These are phyloP conservation scores for Monodelphis domestica DNA, from an alignment of 2,797 vertebrate genomes.

Conservation along the genomic window DNA sequence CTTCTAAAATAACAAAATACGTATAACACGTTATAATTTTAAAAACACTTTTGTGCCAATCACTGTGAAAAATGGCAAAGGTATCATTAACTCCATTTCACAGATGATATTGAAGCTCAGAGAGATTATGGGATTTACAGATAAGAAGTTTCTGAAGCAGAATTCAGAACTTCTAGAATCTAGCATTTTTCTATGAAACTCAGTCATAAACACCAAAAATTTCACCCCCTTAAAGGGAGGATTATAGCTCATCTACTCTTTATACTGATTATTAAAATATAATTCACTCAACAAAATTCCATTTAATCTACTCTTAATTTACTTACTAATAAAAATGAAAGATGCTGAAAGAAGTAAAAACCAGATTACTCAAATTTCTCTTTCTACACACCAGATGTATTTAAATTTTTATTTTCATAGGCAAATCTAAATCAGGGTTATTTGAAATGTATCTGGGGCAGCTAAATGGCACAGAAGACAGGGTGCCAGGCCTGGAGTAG, in stretches of 20 bases:
- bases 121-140: background rate
- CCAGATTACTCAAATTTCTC: background rate
- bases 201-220: background rate
- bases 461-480: no score
- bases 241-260: background rate
- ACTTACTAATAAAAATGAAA: background rate
- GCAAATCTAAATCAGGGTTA: background rate
- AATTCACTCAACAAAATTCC: background rate
- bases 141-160: no score
- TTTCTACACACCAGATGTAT: background rate
- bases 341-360: background rate
- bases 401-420: background rate
- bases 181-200: background rate
- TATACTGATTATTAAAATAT: background rate
- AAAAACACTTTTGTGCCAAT: background rate
- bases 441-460: background rate
- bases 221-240: background rate
- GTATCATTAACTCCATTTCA: background rate
- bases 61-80: background rate
- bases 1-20: background rate
- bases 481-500: no score
- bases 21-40: background rate
- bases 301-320: background rate
- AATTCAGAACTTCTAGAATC: background rate
- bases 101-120: background rate